These are phyloP conservation scores for Cyrtodaria siliqua DNA, from an alignment of 2,888 invertebrate species.

Conservation along the genomic window DNA sequence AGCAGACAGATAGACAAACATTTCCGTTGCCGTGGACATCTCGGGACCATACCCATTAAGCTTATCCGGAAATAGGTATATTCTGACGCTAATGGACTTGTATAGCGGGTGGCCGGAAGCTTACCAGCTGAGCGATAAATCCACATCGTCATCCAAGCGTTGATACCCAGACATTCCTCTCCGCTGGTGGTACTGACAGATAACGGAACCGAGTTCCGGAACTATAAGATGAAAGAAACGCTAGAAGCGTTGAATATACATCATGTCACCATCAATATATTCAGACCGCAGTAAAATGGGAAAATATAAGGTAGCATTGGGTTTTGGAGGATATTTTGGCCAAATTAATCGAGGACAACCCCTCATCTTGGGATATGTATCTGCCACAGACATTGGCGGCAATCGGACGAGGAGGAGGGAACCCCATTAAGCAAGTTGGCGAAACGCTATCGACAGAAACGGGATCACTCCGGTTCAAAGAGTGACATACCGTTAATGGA, in stretches of 20 bases:
- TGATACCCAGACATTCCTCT: no score
- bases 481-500: no score
- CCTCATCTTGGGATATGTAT: constrained; percentile 37
- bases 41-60: constrained; percentile 35
- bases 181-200: no score
- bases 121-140: constrained; percentile 25
- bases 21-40: constrained; percentile 23
- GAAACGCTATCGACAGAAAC: no score
- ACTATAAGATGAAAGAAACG: constrained; percentile 24
- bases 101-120: constrained; percentile 23
- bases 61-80: constrained; percentile 41
- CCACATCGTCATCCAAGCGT: constrained; percentile 10
- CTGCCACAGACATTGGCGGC: constrained; percentile 43
- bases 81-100: constrained; percentile 21
- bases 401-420: background rate
- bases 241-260: constrained; percentile 31
- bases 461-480: no score
- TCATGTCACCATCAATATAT: constrained; percentile 25
- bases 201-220: constrained; percentile 37
- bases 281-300: constrained; percentile 22
- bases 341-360: constrained; percentile 25
- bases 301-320: constrained; percentile 14
- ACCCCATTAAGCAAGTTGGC: no score
- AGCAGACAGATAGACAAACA: no score
- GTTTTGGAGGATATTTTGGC: constrained; percentile 16